Evolutionary conservation across 2,113 vertebrate genomes (phyloP).

Genomic region (Hucho hucho): DNA sequence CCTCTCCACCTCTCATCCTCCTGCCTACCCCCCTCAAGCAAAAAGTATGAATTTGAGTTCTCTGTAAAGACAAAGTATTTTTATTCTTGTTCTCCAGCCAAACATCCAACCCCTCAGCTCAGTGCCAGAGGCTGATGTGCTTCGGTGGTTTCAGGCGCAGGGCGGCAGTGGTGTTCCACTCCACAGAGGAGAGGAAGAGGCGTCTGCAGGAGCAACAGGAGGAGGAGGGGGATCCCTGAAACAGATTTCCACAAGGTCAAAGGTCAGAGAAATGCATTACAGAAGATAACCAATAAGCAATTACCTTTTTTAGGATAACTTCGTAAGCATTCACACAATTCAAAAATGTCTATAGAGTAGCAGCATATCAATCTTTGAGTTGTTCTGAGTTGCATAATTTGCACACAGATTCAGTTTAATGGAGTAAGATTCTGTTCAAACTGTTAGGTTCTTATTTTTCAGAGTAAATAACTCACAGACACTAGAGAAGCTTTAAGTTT

Average conservation of each 20-base stretch:
- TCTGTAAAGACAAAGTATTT: background rate
- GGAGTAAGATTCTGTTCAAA: no score
- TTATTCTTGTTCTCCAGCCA: conserved; percentile 64
- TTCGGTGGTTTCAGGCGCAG: conserved; percentile 79
- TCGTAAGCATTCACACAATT: background rate
- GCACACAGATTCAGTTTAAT: background rate
- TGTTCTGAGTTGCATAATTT: background rate
- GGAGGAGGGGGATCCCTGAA: conserved; percentile 75
- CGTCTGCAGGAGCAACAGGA: conserved; percentile 71
- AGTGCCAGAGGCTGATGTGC: conserved; percentile 80
- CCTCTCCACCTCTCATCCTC: background rate
- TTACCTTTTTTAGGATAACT: no score
- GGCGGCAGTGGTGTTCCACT: conserved; percentile 81
- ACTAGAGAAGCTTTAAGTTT: no score
- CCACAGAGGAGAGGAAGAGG: conserved; percentile 80
- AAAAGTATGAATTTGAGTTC: background rate
- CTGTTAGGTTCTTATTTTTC: no score
- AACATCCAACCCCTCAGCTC: conserved; percentile 86
- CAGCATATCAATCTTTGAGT: no score
- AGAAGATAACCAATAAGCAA: background rate
- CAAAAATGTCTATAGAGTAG: background rate
- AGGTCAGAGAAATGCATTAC: conserved; percentile 66
- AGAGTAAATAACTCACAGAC: no score
- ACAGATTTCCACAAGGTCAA: conserved; percentile 85
- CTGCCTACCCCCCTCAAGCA: background rate